Evolutionary conservation across 2,797 vertebrate genomes (phyloP).

Genomic region (Coluber constrictor): DNA sequence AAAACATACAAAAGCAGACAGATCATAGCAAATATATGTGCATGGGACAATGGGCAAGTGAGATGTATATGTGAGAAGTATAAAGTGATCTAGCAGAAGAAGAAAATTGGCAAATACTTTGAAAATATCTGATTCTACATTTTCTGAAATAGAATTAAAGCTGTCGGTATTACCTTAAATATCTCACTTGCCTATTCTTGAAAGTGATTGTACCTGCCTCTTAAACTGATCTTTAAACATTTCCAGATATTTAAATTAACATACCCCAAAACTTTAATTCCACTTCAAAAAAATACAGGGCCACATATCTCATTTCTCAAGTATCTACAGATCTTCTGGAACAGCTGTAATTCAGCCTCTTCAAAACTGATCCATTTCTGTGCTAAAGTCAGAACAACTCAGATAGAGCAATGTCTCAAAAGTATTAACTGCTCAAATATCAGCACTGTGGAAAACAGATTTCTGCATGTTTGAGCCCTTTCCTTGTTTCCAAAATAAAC

Average conservation of each 20-base stretch:
- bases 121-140: background rate
- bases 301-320: background rate
- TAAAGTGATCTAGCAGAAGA: background rate
- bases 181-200: background rate
- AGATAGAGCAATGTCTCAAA: background rate
- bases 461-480: background rate
- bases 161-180: background rate
- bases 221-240: background rate
- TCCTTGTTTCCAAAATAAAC: background rate
- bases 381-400: background rate
- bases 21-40: background rate
- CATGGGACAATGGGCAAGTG: no score
- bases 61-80: background rate
- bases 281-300: background rate
- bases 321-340: background rate
- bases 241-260: background rate
- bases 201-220: background rate
- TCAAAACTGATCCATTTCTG: background rate
- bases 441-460: background rate
- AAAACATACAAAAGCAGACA: background rate
- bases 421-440: background rate
- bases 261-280: background rate
- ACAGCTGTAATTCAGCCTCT: background rate
- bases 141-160: background rate
- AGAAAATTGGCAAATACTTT: background rate